Evolutionary conservation across 2,797 vertebrate species (phyloP), one percentile per base, ranked within the genome.

Genomic region (Gila robusta): DNA sequence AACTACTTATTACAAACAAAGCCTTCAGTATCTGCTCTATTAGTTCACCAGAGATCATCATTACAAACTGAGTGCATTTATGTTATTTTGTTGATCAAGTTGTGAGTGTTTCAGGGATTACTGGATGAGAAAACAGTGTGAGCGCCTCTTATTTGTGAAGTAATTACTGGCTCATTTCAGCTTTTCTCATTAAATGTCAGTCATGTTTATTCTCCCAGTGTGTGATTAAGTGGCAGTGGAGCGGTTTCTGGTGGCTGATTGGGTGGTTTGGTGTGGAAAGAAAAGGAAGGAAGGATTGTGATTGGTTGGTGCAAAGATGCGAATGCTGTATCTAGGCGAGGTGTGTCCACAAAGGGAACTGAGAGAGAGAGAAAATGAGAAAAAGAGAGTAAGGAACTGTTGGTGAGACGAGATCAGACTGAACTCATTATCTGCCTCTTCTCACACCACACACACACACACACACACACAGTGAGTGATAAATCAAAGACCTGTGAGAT

Each of bases 251-350:
- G 47, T 79, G 14, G 16, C 70, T 88, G 93, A 94, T 95, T 95
- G 94, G 94, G 86, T 87, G 88, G 85, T 79, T 89, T 69, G 10
- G 80, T 59, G 54, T 86, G 66, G 90, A 91, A 91, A 74, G 92
- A 93, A 92, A 82, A 82, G 71, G 90, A 89, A 47, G 90, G 90
- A 93, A 90, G 92, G 86, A 86, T 94, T 93, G 91, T 95, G 95
- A 96, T 96, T 96, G 94, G 95, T 90, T 90, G 92, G 93, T 93
- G 91, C 91, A 88, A 84, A 91, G 93, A 93, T 94, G 92, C 91
- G 89, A 93, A 93, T 89, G 90, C 94, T 95, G 95, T 96, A 93
- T 96, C 95, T 92, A 96, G 93, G 95, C 90, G 89, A 92, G 92
- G 88, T 93, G 91, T 90, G 89, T 93, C 93, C 89, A 91, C 89